phyloP scores from a whole-genome alignment of 2,113 vertebrate species.

The Piaya cayana region DNA sequence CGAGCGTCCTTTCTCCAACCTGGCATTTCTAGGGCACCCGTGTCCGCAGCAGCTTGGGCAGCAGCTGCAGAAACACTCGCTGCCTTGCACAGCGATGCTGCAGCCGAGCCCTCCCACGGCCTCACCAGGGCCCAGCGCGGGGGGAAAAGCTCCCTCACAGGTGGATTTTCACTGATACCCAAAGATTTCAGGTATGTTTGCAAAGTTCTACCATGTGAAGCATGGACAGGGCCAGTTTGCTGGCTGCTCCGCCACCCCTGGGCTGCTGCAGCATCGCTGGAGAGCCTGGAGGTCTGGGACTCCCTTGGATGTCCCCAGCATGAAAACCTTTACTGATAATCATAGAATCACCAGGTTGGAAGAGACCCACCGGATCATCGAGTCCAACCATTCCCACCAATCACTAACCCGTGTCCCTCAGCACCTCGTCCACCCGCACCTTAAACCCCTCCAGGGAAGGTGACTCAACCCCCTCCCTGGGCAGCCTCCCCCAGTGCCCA shows the following conservation, averaged over 20 bases:
- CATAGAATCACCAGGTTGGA: no score
- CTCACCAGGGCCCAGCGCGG: neutral
- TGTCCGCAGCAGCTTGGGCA: rapidly evolving
- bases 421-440: no score
- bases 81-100: rapidly evolving
- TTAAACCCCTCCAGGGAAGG: no score
- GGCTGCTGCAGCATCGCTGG: rapidly evolving
- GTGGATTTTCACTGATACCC: rapidly evolving
- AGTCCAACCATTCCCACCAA: no score
- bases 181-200: neutral
- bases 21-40: neutral
- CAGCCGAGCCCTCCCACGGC: rapidly evolving
- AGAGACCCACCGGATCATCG: no score
- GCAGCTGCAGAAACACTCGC: rapidly evolving
- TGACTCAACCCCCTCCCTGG: no score
- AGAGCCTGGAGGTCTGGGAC: rapidly evolving
- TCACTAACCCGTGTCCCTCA: no score
- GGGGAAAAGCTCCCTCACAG: neutral
- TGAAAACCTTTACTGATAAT: rapidly evolving
- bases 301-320: neutral
- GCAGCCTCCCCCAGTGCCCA: no score
- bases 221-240: rapidly evolving
- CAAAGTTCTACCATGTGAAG: neutral
- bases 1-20: neutral
- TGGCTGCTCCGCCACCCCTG: neutral